Percentiles rank a stretch among this genome's conserved stretches.
These are phyloP conservation scores for Saxidomus purpurata DNA, from an alignment of 1,140 invertebrate species.

Conservation along the genomic window DNA sequence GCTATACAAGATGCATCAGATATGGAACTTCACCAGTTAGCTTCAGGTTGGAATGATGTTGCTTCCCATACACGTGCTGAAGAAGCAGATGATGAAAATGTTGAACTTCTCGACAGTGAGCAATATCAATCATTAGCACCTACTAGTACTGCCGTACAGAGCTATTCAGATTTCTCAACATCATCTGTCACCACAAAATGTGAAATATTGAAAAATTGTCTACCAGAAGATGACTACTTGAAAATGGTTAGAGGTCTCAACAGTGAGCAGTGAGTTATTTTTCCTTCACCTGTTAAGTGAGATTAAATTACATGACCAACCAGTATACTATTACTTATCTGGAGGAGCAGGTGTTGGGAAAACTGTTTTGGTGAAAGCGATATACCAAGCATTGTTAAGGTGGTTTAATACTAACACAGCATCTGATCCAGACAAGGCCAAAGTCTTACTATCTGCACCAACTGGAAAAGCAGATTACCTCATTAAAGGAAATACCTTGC, in stretches of 20 bases:
- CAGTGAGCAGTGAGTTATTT: neutral
- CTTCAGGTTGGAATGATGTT: neutral
- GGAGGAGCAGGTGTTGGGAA: constrained; percentile 43
- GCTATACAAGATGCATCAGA: constrained; percentile 29
- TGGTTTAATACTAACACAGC: neutral
- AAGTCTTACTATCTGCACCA: constrained; percentile 26
- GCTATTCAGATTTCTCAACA: neutral
- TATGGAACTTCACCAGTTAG: neutral
- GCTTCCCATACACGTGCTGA: neutral
- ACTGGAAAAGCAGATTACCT: constrained; percentile 51
- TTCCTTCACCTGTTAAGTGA: constrained; percentile 18
- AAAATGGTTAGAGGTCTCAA: too few species aligned
- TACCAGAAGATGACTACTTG: too few species aligned
- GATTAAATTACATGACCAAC: constrained; percentile 1
- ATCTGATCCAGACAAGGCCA: constrained; percentile 8
- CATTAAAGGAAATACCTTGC: constrained; percentile 51
- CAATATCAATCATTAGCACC: neutral
- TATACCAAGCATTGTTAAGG: constrained; percentile 20
- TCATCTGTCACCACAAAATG: neutral
- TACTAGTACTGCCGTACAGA: neutral
- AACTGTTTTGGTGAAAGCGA: neutral
- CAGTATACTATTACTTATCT: neutral
- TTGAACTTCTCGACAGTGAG: neutral
- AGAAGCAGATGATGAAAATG: constrained; percentile 19
- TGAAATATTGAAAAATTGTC: too few species aligned